Evolutionary conservation across 2,888 invertebrate genomes (phyloP), one percentile per base, ranked within the genome.

Genomic region (Drepana falcataria): DNA sequence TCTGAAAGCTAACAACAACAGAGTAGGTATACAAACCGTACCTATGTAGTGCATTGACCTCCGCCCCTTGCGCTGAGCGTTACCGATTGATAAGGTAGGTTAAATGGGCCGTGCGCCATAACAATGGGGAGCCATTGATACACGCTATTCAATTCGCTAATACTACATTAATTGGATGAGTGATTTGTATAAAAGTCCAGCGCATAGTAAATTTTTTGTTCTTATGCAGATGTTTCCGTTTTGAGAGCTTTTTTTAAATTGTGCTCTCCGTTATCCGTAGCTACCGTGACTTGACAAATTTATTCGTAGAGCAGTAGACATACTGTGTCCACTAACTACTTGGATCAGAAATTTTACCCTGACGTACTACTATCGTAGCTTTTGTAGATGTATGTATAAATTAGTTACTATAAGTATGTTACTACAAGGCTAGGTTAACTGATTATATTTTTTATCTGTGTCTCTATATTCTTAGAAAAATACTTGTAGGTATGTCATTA

Each of bases 101-200:
- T 85, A 83, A 88, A 89, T 88, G 86, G 83, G 68, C 81, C 86
- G 81, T 85, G 70, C 71, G 69, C 73, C 76, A 74, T 79, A 77
- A 87, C 86, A 85, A 85, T 84, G 74, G 73, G 64, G 61, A 68
- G 64, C 75, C 77, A 81, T 82, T 78, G 84, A 81, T 83, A 79
- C 77, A 75, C 65, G 71, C 79, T 77, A 87, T 89, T 88, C 89
- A 88, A 83, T 85, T 84, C 81, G 81, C 83, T 87, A 87, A 89
- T 87, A 72, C 71, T 81, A 77, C 75, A 78, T 75, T 87, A 88
- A 88, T 86, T 86, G 87, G 87, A 83, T 83, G 78, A 88, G 72
- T 87, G 88, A 81, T 83, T 81, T 77, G 75, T 69, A 66, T 72
- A 68, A 77, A 76, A 74, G 66, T 63, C 61, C 60, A 66, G 66